Base-by-base conservation (phyloP, 2,888 invertebrate genomes). In the Hesperia comma region DNA sequence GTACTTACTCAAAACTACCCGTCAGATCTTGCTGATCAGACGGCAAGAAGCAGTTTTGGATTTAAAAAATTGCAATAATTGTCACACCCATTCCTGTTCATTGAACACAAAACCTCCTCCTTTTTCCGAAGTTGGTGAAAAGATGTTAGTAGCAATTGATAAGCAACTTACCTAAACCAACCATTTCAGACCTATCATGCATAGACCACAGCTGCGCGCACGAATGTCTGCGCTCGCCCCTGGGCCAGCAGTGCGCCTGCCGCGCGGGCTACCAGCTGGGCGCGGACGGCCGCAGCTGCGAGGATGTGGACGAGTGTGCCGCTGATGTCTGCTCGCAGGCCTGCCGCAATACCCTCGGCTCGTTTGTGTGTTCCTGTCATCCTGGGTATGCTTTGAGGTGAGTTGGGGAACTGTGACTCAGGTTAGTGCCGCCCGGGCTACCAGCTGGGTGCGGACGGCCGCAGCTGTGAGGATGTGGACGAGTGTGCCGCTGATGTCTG, bases 251-350 rank as follows among this genome's bases (percentile, higher is more conserved):
- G 4, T 97, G 97, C 80, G 76, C 81, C 0, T 97, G 97, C 76
- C 79, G 84, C 0, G 72, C 76, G 1, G 60, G 60, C 0, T 61
- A 54, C 53, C 17, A n/a, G 4, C 41, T 64, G 95, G 41, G 79
- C 1, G 76, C 82, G 0, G 94, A 95, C 92, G 93, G 37, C 85
- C 81, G 56, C 83, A 86, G 21, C 94, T 97, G 97, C 73, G 79
- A 79, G 14, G 96, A 97, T 78, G 86, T 96, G 0, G 93, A 97
- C 75, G 97, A 97, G 85, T 98, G 98, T 77, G 71, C 81, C 1
- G 72, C 80, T 1, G 86, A 90, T 15, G 86, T 87, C 0, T 97
- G 97, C 79, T 93, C 96, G 4, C 97, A 97, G 77, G 75, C 90
- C 0, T 96, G 96, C 78, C 76, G 77, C 33, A 95, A 95, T 74